phyloP scores from a whole-genome alignment of 2,797 vertebrate species.

The Lithobates sylvaticus region DNA sequence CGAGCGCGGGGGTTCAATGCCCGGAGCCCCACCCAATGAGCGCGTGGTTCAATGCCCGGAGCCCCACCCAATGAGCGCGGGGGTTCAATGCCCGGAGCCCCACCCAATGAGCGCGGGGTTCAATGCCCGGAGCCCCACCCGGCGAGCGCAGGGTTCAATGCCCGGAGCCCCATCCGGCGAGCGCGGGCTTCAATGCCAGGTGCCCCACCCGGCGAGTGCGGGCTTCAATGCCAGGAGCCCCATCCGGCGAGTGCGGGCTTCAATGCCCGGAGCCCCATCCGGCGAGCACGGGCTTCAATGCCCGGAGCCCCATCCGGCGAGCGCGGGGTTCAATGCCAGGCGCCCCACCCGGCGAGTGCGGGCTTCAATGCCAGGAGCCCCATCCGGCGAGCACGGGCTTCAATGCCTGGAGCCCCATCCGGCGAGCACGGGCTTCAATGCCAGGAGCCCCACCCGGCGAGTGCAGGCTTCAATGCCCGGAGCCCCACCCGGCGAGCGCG shows the following conservation, averaged over 20 bases:
- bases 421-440: constrained; percentile 41
- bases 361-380: constrained; percentile 5
- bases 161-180: background rate
- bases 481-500: constrained; percentile 9
- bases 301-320: background rate
- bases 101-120: constrained; percentile 57
- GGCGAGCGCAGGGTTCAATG: constrained; percentile 58
- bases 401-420: too few relatives aligned
- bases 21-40: background rate
- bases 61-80: constrained; percentile 20
- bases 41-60: constrained; percentile 51
- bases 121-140: too few relatives aligned
- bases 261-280: too few relatives aligned
- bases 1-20: too few relatives aligned
- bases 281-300: constrained; percentile 41
- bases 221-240: constrained; percentile 5
- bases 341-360: constrained; percentile 6
- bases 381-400: constrained; percentile 37
- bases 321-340: constrained; percentile 53
- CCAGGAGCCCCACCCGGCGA: background rate
- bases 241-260: constrained; percentile 38
- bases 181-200: constrained; percentile 23
- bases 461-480: background rate
- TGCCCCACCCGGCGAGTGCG: constrained; percentile 6
- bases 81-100: constrained; percentile 23